phyloP scores from a whole-genome alignment of 2,797 vertebrate species.

The Aeoliscus strigatus region DNA sequence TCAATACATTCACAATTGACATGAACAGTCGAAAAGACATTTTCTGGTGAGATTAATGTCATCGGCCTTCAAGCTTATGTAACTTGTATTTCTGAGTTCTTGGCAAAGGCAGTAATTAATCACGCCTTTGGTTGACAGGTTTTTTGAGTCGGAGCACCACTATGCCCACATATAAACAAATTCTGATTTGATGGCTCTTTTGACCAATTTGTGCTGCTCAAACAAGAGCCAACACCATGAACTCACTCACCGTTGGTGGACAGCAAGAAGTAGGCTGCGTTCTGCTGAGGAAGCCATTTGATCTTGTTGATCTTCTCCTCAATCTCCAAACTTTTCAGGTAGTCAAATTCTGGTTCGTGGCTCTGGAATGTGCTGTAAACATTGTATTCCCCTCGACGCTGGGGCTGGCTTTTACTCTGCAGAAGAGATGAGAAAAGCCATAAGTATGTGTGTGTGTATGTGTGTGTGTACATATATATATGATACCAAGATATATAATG shows the following conservation, averaged over 20 bases:
- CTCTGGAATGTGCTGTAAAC: constrained; percentile 99
- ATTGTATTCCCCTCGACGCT: constrained; percentile 93
- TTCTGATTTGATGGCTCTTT: too few species aligned
- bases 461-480: too few species aligned
- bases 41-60: constrained; percentile 25
- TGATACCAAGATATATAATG: too few species aligned
- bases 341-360: constrained; percentile 96
- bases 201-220: background rate
- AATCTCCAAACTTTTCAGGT: constrained; percentile 96
- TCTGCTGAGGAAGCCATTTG: constrained; percentile 95
- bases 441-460: too few species aligned
- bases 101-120: constrained; percentile 9
- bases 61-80: constrained; percentile 2
- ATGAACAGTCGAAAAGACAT: constrained; percentile 16
- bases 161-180: too few species aligned
- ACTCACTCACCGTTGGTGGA: constrained; percentile 87
- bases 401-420: constrained; percentile 92
- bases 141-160: background rate
- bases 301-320: constrained; percentile 99
- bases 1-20: too few species aligned
- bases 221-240: background rate
- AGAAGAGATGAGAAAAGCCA: background rate
- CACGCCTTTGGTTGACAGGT: background rate
- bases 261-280: constrained; percentile 92
- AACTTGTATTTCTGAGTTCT: constrained; percentile 9